These are phyloP conservation scores for Drosophila paracracens DNA, from an alignment of 2,888 invertebrate species.

Conservation along the genomic window DNA sequence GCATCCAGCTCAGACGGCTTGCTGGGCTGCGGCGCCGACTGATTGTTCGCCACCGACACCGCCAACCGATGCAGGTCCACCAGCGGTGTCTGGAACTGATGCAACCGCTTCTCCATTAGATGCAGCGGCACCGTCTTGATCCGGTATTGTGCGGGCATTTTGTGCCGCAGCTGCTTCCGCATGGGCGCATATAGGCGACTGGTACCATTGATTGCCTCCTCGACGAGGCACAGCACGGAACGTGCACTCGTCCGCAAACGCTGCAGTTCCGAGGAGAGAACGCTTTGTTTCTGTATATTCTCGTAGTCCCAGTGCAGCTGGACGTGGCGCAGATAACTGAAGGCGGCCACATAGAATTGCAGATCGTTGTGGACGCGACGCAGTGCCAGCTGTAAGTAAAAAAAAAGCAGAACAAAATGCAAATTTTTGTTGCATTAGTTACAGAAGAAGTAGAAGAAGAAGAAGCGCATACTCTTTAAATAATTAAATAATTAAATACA, in stretches of 20 bases:
- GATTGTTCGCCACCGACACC: conserved; percentile 37
- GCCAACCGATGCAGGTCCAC: conserved; percentile 49
- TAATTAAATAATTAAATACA: background rate
- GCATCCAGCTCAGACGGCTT: conserved; percentile 58
- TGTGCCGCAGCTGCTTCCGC: conserved; percentile 2
- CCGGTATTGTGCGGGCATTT: background rate
- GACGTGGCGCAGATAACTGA: conserved; percentile 73
- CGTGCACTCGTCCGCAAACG: conserved; percentile 64
- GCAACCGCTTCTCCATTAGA: conserved; percentile 67
- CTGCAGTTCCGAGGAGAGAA: conserved; percentile 58
- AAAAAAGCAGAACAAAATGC: background rate
- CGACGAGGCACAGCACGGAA: conserved; percentile 75
- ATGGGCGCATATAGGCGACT: conserved; percentile 20
- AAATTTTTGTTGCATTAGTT: conserved; percentile 13
- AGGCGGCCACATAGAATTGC: conserved; percentile 80
- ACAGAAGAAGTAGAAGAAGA: background rate
- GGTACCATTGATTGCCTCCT: conserved; percentile 75
- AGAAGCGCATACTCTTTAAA: background rate
- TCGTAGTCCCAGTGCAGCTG: conserved; percentile 67
- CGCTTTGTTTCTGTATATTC: conserved; percentile 52
- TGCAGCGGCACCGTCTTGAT: conserved; percentile 51
- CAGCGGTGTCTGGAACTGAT: conserved; percentile 63
- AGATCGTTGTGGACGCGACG: conserved; percentile 76
- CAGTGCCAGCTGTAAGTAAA: conserved; percentile 67
- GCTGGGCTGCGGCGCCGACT: conserved; percentile 12